Evolutionary conservation across 2,113 vertebrate species (phyloP), one percentile per base, ranked within the genome.

Genomic region (Columba livia): DNA sequence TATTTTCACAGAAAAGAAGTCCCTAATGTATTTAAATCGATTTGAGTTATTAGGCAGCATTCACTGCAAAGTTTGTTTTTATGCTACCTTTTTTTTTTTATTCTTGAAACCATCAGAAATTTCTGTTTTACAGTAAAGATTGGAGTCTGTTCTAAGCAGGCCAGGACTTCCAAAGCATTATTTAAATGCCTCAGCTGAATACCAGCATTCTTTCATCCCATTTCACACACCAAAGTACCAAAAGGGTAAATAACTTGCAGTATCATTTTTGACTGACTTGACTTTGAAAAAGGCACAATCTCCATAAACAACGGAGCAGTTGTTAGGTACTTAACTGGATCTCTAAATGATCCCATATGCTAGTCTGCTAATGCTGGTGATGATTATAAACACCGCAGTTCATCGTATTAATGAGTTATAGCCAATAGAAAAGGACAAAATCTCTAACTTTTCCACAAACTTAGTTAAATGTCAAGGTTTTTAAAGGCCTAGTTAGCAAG

Each of bases 401-500:
- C 97, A 32, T 90, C 70, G 57, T 90, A 97, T 98, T 98, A 98
- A 98, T 98, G 97, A 98, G 97, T 97, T 96, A 97, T 94, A 98
- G 97, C 97, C 98, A 94, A 97, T 90, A 95, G 97, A 97, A 97
- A 98, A 97, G 97, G 97, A 98, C 96, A 97, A 98, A 98, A 97
- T 97, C 97, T 94, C 96, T 97, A 98, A 98, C 98, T 98, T 98
- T 98, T 96, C 97, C 98, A 97, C 98, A 98, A 98, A 98, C 98
- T 98, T 98, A 98, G 98, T 98, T 98, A 98, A 98, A 98, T 98
- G 98, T 99, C 99, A 99, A 98, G 98, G 98, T 99, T 99, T 99
- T 99, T 99, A 99, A 99, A 99, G 99, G 98, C 99, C 99, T 99
- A 99, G 98, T 99, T 99, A 99, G 99, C 98, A 99, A 99, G 98